Evolutionary conservation across 2,797 vertebrate genomes (phyloP), one percentile per base, ranked within the genome.

Genomic region (Limnodromus scolopaceus): DNA sequence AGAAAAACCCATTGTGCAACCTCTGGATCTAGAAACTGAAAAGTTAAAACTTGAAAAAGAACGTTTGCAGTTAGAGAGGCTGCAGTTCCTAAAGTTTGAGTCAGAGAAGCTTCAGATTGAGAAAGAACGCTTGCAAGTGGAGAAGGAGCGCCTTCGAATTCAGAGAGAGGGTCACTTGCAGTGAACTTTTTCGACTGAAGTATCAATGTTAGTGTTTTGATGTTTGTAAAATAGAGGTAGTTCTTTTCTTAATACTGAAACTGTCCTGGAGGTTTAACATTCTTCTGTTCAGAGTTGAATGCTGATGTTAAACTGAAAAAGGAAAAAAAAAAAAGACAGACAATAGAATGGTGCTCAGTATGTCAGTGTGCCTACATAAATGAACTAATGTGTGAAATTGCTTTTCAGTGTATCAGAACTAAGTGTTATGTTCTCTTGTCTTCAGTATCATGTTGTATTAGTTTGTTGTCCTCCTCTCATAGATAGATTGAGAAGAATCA

Each of bases 51-150:
- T 99, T 19, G 99, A 99, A 97, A 98, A 99, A 81, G 99, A 99
- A 95, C 98, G 99, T 69, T 98, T 99, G 91, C 99, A 99, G 87
- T 97, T 99, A 78, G 99, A 99, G 92, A 98, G 99, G 82, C 98
- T 99, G 87, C 99, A 99, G 97, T 99, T 99, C 92, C 97, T 99
- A 11, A 99, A 99, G 94, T 99, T 99, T 77, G 99, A 99, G 94
- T 98, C 98, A 0, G 98, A 99, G 83, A 98, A 99, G 95, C 98
- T 99, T 93, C 99, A 99, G 98, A 99, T 99, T 36, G 99, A 99
- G 96, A 99, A 99, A 97, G 99, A 99, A 55, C 99, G 98, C 77
- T 98, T 99, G 60, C 99, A 99, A 96, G 99, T 99, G 95, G 99
- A 99, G 96, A 99, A 99, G 86, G 99, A 99, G 90, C 99, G 99